A percentile compares a stretch with the other conserved stretches of the same genome.
Conservation (phyloP, 2,113 vertebrate genomes). For the Genyomyrus donnyi region DNA sequence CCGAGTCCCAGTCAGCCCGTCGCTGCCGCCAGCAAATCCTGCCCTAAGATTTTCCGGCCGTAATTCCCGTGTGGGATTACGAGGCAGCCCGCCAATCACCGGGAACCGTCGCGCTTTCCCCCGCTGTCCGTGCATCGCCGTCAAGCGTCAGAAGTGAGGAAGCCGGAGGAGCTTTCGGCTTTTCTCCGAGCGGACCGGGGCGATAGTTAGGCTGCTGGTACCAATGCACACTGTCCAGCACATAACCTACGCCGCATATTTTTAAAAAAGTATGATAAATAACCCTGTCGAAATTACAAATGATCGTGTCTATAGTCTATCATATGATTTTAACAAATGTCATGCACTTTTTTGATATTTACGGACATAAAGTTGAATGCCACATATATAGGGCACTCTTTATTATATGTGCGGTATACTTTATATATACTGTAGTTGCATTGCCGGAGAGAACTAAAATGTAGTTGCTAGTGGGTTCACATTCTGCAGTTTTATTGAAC, state of each 20-base stretch:
- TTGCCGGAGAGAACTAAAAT: not conserved
- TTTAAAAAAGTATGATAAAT: not conserved
- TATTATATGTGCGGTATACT: not conserved
- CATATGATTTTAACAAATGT: not conserved
- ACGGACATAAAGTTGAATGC: not conserved
- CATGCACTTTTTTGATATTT: not conserved
- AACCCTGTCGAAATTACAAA: not conserved
- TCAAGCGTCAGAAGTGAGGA: not conserved
- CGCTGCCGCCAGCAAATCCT: not conserved
- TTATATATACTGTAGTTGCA: not conserved
- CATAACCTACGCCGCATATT: not conserved
- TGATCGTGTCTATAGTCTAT: not conserved
- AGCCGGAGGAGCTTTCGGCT: slow-evolving; percentile 7
- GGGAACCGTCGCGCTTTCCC: not conserved
- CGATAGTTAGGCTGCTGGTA: not conserved
- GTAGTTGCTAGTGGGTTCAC: not conserved
- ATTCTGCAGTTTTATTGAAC: not conserved
- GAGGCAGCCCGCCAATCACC: slow-evolving; percentile 16
- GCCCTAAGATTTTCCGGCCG: not conserved
- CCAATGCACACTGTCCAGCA: not conserved
- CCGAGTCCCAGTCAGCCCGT: not conserved
- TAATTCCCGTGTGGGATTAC: slow-evolving; percentile 18
- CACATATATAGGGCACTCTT: not conserved
- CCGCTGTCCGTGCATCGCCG: not conserved
- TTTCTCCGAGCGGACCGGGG: not conserved